phyloP scores from a whole-genome alignment of 2,113 vertebrate species.

The Brachyistius frenatus region DNA sequence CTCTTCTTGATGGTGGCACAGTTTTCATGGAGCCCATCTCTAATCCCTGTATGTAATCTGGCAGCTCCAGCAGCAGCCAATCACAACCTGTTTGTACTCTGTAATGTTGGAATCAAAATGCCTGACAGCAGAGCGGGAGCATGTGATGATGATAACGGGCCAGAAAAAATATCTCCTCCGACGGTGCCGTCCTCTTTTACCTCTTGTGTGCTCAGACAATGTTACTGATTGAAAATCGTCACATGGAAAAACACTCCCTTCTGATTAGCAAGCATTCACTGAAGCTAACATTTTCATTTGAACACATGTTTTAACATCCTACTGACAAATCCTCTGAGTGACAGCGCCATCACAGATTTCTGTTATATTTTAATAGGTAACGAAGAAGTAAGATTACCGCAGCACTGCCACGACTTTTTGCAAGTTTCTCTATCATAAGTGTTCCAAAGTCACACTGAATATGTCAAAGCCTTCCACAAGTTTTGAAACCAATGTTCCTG shows the following conservation, averaged over 20 bases:
- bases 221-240: background rate
- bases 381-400: background rate
- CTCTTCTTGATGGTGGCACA: conserved; percentile 60
- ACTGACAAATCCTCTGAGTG: background rate
- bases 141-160: conserved; percentile 55
- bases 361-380: background rate
- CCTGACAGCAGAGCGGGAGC: conserved; percentile 60
- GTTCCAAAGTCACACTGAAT: background rate
- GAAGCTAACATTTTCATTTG: background rate
- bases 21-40: conserved; percentile 53
- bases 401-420: background rate
- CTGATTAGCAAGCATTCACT: background rate
- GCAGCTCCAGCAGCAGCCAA: conserved; percentile 70
- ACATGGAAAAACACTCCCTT: background rate
- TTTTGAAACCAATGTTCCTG: conserved; percentile 5
- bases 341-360: background rate
- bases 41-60: conserved; percentile 80
- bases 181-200: conserved; percentile 39
- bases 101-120: conserved; percentile 68
- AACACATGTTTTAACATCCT: background rate
- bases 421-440: background rate
- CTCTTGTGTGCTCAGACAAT: conserved; percentile 5
- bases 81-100: conserved; percentile 62
- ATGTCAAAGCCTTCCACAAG: background rate
- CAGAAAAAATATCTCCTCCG: conserved; percentile 34